Percentiles rank a stretch among this genome's conserved stretches.
Conservation (phyloP, 2,797 vertebrate genomes). For the Danio choprae region DNA sequence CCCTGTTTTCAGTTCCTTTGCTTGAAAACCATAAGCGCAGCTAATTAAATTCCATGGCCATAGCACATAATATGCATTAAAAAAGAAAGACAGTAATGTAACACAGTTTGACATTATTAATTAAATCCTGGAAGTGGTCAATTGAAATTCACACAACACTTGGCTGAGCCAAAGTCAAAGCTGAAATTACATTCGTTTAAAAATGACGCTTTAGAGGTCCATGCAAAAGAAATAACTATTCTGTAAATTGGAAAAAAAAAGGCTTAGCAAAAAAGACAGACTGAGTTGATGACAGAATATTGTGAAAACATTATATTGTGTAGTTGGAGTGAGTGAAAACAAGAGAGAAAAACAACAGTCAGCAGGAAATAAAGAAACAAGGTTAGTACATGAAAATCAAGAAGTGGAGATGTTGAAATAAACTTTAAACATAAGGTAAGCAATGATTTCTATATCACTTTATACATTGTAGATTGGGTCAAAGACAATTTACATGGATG, state of each 20-base stretch:
- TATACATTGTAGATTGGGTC: too few relatives aligned
- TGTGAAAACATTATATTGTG: not conserved
- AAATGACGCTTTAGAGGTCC: slow-evolving; percentile 19
- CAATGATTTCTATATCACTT: too few relatives aligned
- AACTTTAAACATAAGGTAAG: not conserved
- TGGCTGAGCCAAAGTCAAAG: slow-evolving; percentile 21
- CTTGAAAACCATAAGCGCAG: slow-evolving; percentile 11
- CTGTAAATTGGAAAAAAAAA: slow-evolving; percentile 18
- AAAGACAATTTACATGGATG: too few relatives aligned
- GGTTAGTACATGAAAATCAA: not conserved
- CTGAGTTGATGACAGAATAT: not conserved
- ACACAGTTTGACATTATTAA: not conserved
- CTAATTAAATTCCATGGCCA: not conserved
- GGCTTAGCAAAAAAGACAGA: not conserved
- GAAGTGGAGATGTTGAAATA: not conserved
- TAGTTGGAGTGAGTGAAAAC: not conserved
- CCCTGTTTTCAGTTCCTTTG: slow-evolving; percentile 8
- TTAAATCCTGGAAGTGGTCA: not conserved
- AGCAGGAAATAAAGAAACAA: not conserved
- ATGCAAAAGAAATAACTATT: slow-evolving; percentile 49
- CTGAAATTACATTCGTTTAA: slow-evolving; percentile 15
- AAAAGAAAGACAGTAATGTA: slow-evolving; percentile 3
- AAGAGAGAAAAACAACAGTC: not conserved
- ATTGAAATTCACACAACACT: slow-evolving; percentile 5
- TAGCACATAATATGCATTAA: not conserved